A percentile compares a stretch with the other conserved stretches of the same genome.
These are phyloP conservation scores for Brachyalestes nurse DNA, from an alignment of 2,797 vertebrate genomes.

Conservation along the genomic window DNA sequence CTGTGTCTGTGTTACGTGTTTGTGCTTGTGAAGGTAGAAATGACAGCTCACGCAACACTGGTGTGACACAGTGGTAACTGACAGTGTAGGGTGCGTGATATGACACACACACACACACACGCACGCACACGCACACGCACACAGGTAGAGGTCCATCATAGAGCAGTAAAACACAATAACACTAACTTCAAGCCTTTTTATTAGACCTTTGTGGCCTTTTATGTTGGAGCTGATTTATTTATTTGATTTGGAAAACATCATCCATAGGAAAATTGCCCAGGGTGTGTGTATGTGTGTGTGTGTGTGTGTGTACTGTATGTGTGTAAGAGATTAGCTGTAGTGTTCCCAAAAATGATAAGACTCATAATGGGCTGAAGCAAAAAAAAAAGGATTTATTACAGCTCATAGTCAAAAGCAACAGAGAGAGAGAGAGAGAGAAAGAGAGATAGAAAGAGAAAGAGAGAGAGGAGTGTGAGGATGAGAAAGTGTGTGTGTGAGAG, in stretches of 20 bases:
- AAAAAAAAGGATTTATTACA: background rate
- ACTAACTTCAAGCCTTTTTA: slow-evolving; percentile 8
- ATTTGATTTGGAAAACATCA: slow-evolving; percentile 16
- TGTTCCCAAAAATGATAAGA: background rate
- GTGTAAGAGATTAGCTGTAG: background rate
- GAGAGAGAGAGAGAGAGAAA: background rate
- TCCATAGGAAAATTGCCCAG: slow-evolving; percentile 14
- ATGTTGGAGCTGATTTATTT: slow-evolving; percentile 14
- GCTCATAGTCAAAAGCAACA: too few relatives aligned
- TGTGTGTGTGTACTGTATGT: background rate
- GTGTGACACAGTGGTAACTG: slow-evolving; percentile 60
- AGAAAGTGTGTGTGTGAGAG: background rate
- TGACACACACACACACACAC: slow-evolving; percentile 46
- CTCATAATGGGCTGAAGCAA: background rate
- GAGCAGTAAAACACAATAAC: slow-evolving; percentile 41
- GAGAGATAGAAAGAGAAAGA: background rate
- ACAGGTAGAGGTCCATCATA: slow-evolving; percentile 22
- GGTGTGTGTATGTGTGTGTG: background rate
- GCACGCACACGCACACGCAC: slow-evolving; percentile 33
- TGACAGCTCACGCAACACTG: slow-evolving; percentile 71
- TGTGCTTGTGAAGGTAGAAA: slow-evolving; percentile 59
- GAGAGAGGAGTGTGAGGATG: too few relatives aligned
- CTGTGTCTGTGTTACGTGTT: too few relatives aligned
- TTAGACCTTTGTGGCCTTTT: slow-evolving; percentile 16
- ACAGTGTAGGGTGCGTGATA: slow-evolving; percentile 68